Evolutionary conservation across 2,113 vertebrate species (phyloP).

Genomic region (Megaceryle torquata): DNA sequence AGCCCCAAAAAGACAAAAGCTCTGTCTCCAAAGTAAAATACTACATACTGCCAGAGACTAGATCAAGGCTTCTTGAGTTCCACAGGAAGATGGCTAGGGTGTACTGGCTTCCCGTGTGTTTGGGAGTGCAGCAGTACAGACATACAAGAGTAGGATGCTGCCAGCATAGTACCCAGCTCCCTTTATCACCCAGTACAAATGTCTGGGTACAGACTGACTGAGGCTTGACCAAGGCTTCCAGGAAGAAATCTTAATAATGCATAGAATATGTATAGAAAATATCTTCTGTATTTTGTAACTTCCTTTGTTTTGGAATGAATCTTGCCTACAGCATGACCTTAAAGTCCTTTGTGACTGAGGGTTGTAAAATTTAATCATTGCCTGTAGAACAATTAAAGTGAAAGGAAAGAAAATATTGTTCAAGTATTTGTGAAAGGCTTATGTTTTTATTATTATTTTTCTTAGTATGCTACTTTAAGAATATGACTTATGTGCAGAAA

Average conservation of each 20-base stretch:
- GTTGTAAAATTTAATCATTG: not conserved
- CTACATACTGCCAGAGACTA: not conserved
- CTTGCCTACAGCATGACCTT: not conserved
- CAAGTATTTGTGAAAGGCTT: not conserved
- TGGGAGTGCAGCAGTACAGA: not conserved
- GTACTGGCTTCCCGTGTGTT: not conserved
- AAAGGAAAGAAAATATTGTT: not conserved
- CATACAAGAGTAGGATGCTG: not conserved
- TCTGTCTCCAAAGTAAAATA: not conserved
- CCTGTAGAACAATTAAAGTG: not conserved
- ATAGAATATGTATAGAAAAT: not conserved
- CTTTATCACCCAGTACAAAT: not conserved
- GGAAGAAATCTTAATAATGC: not conserved
- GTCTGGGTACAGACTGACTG: not conserved
- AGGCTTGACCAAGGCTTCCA: not conserved
- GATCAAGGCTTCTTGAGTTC: not conserved
- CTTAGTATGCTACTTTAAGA: not conserved
- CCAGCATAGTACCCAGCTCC: not conserved
- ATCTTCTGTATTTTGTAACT: not conserved
- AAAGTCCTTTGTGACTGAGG: constrained; percentile 5
- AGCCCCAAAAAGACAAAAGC: not conserved
- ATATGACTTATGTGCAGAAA: not conserved
- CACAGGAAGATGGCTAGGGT: not conserved
- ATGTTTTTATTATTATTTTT: not conserved
- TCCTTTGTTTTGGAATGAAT: not conserved